Evolutionary conservation across 2,888 invertebrate genomes (phyloP), one percentile per base, ranked within the genome.

Genomic region (Muscina levida): DNA sequence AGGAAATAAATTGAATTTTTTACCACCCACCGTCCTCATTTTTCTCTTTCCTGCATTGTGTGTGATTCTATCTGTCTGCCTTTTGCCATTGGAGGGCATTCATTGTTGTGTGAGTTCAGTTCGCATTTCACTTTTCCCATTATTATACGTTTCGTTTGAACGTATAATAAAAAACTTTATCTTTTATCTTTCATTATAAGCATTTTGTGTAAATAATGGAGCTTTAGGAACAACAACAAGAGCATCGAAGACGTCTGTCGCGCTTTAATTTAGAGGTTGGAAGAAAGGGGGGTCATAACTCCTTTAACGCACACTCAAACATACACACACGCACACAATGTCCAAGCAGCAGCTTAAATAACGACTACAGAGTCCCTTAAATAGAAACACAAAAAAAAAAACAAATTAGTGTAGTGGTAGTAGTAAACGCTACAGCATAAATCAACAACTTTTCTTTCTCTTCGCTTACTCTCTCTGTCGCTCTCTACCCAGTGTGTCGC

Each of bases 1-100:
- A 68, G 53, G 68, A 68, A 68, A 68, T 68, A 68, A 68, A 68
- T 68, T 68, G 68, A 68, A 68, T 68, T 68, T 68, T 17, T n/a
- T 42, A 22, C 44, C 37, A 22, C 51, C 68, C 37, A 39, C 15
- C 13, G 31, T 5, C 26, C 26, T 15, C 4, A 8, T 51, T 15
- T 15, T 15, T n/a, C 5, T 17, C 13, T 62, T 65, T 6, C 2
- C 24, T 65, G n/a, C 51, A 19, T 51, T 51, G 44, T 65, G 22
- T 19, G 44, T 24, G 39, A 51, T 22, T 19, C 8, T 31, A 31
- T 31, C 31, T 31, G 3, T 31, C 8, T 31, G 31, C 8, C 3
- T 8, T 31, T 3, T 31, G 4, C 31, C 31, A 31, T 31, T 51
- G 51, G 17, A 19, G 51, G n/a, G n/a, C n/a, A n/a, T n/a, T n/a